phyloP scores from a whole-genome alignment of 2,797 vertebrate species.

The Spea hammondii region DNA sequence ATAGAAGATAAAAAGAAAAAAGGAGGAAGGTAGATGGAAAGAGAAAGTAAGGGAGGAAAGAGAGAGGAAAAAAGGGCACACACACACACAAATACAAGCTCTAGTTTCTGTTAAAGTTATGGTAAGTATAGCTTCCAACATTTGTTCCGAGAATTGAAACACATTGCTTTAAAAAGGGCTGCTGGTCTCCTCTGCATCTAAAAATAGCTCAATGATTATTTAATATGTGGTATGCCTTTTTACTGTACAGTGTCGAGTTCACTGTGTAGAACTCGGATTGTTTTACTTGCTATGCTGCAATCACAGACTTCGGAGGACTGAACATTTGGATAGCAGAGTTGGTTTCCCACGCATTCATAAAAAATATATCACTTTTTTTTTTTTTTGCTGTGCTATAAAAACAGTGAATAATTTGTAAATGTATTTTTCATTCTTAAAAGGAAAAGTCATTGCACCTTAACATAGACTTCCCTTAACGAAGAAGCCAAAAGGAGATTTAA shows the following conservation, averaged over 20 bases:
- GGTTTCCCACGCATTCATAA: too few species aligned
- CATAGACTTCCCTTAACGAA: too few species aligned
- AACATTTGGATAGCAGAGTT: background rate
- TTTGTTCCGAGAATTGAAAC: constrained; percentile 9
- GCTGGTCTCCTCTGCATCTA: constrained; percentile 27
- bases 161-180: constrained; percentile 21
- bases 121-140: background rate
- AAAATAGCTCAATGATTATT: constrained; percentile 45
- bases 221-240: constrained; percentile 35
- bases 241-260: constrained; percentile 31
- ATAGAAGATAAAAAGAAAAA: too few species aligned
- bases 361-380: too few species aligned
- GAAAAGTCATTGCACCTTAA: too few species aligned
- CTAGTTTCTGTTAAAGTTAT: background rate
- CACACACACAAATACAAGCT: background rate
- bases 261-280: constrained; percentile 23
- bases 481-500: too few species aligned
- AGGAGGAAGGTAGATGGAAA: too few species aligned
- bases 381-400: too few species aligned
- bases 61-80: background rate
- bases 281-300: constrained; percentile 39
- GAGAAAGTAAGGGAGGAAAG: background rate
- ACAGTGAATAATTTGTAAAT: too few species aligned
- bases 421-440: too few species aligned
- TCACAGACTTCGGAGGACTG: constrained; percentile 35